Percentiles rank a stretch among this genome's conserved stretches.
Conservation (phyloP, 2,113 vertebrate genomes). For the Vimba vimba region DNA sequence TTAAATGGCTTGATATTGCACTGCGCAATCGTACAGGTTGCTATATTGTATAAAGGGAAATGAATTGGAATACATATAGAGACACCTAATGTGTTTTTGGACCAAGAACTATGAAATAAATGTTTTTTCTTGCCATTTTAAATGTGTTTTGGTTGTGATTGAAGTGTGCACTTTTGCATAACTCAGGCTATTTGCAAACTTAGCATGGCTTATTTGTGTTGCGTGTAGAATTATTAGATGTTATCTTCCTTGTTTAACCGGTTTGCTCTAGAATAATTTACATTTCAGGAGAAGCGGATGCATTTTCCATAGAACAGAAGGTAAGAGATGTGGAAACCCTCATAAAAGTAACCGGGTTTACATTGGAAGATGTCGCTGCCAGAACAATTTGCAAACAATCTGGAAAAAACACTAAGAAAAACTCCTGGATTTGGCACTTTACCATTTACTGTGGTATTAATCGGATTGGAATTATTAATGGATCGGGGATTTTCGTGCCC, state of each 20-base stretch:
- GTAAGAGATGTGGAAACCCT: neutral
- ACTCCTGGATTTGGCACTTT: neutral
- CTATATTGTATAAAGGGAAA: too few species aligned
- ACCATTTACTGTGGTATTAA: neutral
- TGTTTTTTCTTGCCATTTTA: conserved; percentile 21
- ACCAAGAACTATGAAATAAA: too few species aligned
- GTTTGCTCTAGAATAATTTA: neutral
- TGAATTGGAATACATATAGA: too few species aligned
- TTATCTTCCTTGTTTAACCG: neutral
- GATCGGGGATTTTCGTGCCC: neutral
- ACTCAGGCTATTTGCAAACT: neutral
- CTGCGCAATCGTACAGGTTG: too few species aligned
- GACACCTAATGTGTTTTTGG: too few species aligned
- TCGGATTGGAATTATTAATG: neutral
- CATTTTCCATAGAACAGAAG: neutral
- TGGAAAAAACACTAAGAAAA: neutral
- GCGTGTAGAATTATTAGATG: neutral
- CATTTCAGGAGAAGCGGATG: neutral
- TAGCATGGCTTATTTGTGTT: neutral
- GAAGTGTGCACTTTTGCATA: neutral
- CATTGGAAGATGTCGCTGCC: neutral
- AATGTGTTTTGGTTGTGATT: neutral
- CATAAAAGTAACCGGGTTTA: neutral
- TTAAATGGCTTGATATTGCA: too few species aligned
- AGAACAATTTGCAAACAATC: neutral